Evolutionary conservation across 2,888 invertebrate genomes (phyloP).

Genomic region (Sussaba pulchella): DNA sequence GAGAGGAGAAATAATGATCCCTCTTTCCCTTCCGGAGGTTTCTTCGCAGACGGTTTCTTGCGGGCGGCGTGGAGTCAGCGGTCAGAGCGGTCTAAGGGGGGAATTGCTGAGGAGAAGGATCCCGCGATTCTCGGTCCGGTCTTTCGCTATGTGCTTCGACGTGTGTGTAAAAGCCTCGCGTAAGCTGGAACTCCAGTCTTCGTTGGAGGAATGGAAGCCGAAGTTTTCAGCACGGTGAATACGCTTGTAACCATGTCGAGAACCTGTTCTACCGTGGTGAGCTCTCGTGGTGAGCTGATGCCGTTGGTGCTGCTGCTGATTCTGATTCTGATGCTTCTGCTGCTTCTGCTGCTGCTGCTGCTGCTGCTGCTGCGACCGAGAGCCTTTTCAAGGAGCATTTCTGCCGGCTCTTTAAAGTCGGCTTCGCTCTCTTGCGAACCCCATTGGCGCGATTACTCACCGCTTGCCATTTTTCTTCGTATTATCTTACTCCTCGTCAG

Average conservation of each 20-base stretch:
- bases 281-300: constrained; percentile 65
- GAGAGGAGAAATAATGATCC: no score
- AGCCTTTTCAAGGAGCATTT: constrained; percentile 52
- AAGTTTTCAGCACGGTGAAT: constrained; percentile 83
- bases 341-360: constrained; percentile 68
- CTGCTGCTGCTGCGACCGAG: constrained; percentile 64
- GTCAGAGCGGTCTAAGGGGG: background rate
- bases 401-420: constrained; percentile 61
- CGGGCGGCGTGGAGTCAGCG: background rate
- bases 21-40: no score
- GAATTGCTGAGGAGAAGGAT: no score
- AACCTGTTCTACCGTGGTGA: constrained; percentile 80
- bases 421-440: constrained; percentile 1
- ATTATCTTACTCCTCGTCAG: background rate
- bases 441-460: constrained; percentile 13
- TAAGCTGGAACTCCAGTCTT: no score
- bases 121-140: no score
- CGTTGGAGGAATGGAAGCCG: constrained; percentile 65
- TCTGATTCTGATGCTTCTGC: no score
- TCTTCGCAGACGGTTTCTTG: no score
- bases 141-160: background rate
- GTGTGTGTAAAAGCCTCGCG: no score
- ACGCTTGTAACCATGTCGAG: constrained; percentile 82
- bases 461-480: background rate
- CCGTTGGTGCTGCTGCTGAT: constrained; percentile 68